Conservation (phyloP, 2,797 vertebrate species). For the Rhodeus uyekii region DNA sequence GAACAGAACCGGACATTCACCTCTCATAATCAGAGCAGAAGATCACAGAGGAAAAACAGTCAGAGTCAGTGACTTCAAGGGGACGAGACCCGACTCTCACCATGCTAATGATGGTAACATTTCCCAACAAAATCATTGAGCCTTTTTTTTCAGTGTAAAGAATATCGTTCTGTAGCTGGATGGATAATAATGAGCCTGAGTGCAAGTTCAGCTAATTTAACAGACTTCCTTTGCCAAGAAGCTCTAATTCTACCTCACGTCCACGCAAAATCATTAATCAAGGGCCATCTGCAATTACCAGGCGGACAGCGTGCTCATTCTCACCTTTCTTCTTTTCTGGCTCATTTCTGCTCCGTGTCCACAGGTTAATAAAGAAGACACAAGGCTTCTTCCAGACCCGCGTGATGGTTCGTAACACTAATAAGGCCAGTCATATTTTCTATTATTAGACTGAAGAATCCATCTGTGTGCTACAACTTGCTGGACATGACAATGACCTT, state of each 20-base stretch:
- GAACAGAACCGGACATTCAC: background rate
- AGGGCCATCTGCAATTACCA: conserved; percentile 48
- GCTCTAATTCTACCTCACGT: conserved; percentile 22
- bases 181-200: conserved; percentile 41
- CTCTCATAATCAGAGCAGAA: background rate
- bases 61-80: background rate
- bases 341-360: conserved; percentile 51
- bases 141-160: conserved; percentile 18
- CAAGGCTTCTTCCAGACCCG: conserved; percentile 25
- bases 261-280: conserved; percentile 50
- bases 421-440: conserved; percentile 41
- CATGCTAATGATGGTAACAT: conserved; percentile 23
- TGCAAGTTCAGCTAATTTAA: conserved; percentile 48
- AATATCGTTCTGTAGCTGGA: conserved; percentile 8
- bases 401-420: conserved; percentile 39
- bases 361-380: conserved; percentile 50
- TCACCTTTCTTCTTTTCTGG: conserved; percentile 50
- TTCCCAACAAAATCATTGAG: conserved; percentile 40
- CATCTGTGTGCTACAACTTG: conserved; percentile 5
- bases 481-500: conserved; percentile 29
- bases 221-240: conserved; percentile 46
- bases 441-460: conserved; percentile 44
- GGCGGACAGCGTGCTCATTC: conserved; percentile 43
- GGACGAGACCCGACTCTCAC: background rate
- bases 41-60: background rate